A percentile compares a stretch with the other conserved stretches of the same genome.
phyloP scores from a whole-genome alignment of 1,140 invertebrate species.

The Antheraea pernyi region DNA sequence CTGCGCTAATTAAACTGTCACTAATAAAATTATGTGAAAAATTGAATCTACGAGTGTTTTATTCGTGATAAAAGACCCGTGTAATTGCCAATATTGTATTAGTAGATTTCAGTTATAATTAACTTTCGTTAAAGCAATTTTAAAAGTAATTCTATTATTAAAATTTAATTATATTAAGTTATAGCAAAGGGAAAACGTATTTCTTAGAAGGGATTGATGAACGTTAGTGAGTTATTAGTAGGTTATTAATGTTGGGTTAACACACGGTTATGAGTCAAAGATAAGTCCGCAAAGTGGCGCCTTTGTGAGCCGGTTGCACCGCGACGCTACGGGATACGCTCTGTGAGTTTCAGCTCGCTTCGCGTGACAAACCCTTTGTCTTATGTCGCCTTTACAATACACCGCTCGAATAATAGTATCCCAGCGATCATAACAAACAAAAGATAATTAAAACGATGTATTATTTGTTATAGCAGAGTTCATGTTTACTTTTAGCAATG shows the following conservation, averaged over 20 bases:
- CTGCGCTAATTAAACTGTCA: constrained; percentile 76
- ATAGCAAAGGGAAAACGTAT: too few species aligned
- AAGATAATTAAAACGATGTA: background rate
- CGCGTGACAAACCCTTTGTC: constrained; percentile 61
- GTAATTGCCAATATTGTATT: constrained; percentile 33
- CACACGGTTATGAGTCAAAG: constrained; percentile 65
- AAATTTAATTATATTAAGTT: background rate
- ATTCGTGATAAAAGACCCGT: constrained; percentile 36
- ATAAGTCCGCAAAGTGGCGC: constrained; percentile 64
- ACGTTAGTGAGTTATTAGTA: constrained; percentile 50
- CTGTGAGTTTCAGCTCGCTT: constrained; percentile 43
- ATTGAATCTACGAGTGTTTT: constrained; percentile 54
- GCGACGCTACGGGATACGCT: constrained; percentile 50
- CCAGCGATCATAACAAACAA: background rate
- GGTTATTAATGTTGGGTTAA: constrained; percentile 71
- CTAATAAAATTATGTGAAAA: constrained; percentile 76
- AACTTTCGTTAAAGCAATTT: constrained; percentile 2
- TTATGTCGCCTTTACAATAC: constrained; percentile 50
- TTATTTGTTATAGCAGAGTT: too few species aligned
- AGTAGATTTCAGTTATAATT: constrained; percentile 11
- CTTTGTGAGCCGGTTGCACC: constrained; percentile 56
- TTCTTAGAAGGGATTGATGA: background rate
- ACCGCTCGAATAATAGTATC: constrained; percentile 22
- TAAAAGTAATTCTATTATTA: background rate
- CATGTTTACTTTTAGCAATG: too few species aligned